Evolutionary conservation across 30 jellyfish, hydroid and myxozoan species (phyloP), one percentile per base, ranked within the genome.

Genomic region (Hydractinia symbiolongicarpus): DNA sequence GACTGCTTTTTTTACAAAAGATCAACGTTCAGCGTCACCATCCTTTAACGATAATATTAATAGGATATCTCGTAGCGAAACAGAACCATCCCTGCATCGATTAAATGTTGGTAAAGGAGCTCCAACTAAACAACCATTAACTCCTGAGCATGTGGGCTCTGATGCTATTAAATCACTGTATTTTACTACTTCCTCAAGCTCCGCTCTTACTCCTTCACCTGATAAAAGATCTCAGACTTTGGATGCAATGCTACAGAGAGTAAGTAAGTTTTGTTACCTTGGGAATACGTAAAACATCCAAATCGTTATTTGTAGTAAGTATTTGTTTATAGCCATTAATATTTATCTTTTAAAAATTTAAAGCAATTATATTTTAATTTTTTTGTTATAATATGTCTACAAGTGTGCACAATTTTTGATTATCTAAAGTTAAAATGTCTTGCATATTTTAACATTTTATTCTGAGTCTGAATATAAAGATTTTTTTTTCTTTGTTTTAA

Each of bases 161-260:
- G 40, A 13, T 4, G 19, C 74, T 7, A 51, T 64, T 64, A 44
- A 51, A n/a, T 64, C 74, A 7, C 9, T 64, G 9, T 64, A 64
- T 13, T 64, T 64, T 13, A 6, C 74, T n/a, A 64, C 74, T 7
- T 7, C 74, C 4, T 64, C 74, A 7, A 30, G 44, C 44, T 30
- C 44, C 2, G 44, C 44, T 30, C 44, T 30, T 30, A 30, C 44
- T 30, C 74, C 74, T 13, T 64, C 74, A 64, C 74, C 74, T 6
- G 74, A 64, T n/a, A 64, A 64, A 13, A 44, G 74, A 7, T 64
- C 19, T 13, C 17, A 64, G 0, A n/a, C 74, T n/a, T 2, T 64
- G 40, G 74, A 64, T 64, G 74, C 74, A 6, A 64, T 64, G 74
- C 40, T 64, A 13, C 74, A 64, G 40, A 64, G 74, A 51, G 74